Evolutionary conservation across 2,888 invertebrate species (phyloP).

Genomic region (Nephrotoma flavescens): DNA sequence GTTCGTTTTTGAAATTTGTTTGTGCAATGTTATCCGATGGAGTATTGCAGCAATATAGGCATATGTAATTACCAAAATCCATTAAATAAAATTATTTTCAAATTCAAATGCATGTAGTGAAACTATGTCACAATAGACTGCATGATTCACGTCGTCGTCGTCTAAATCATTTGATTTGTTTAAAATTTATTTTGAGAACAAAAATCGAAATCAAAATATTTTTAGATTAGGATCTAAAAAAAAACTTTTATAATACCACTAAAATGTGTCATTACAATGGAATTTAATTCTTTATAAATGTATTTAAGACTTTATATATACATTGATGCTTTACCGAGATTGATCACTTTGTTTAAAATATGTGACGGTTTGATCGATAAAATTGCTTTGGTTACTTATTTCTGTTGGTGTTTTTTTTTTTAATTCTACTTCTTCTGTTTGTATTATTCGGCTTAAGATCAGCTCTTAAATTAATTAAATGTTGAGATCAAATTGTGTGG

Average conservation of each 20-base stretch:
- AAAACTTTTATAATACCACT: background rate
- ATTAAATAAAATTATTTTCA: background rate
- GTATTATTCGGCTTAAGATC: background rate
- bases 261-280: background rate
- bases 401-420: background rate
- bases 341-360: background rate
- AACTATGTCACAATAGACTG: background rate
- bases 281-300: background rate
- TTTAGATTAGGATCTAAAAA: background rate
- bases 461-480: background rate
- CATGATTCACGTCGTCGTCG: background rate
- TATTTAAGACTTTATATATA: background rate
- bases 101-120: background rate
- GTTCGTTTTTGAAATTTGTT: background rate
- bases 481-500: background rate
- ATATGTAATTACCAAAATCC: too few relatives aligned
- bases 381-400: background rate
- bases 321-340: background rate
- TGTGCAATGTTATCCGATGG: background rate
- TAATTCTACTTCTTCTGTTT: background rate
- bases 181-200: background rate
- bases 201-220: background rate
- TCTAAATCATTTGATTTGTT: background rate
- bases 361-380: background rate
- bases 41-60: background rate